phyloP scores from a whole-genome alignment of 2,888 invertebrate species.

The Acronicta psi region DNA sequence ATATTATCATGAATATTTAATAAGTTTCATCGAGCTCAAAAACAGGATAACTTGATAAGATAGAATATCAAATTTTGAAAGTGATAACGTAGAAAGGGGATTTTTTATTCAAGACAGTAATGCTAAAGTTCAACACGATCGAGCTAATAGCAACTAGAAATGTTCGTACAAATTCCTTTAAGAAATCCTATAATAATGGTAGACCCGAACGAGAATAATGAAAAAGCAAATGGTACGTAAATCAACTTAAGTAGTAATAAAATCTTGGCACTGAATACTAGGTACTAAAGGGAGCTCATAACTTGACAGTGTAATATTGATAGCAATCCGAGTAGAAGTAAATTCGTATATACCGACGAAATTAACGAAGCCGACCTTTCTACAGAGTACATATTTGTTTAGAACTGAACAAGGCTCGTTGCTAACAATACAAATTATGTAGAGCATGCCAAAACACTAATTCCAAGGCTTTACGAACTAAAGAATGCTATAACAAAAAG shows the following conservation, averaged over 20 bases:
- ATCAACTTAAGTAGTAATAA: slow-evolving; percentile 1
- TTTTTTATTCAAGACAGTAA: neutral
- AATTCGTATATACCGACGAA: slow-evolving; percentile 1
- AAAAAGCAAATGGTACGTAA: slow-evolving; percentile 19
- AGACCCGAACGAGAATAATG: slow-evolving; percentile 8
- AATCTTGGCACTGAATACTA: neutral
- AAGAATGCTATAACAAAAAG: slow-evolving; percentile 31
- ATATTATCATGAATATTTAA: neutral
- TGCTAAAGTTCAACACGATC: neutral
- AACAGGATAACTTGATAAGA: too few relatives aligned
- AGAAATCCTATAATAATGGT: neutral
- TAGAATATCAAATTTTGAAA: neutral
- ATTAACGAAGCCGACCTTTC: slow-evolving; percentile 38
- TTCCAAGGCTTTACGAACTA: slow-evolving; percentile 43
- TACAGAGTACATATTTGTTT: slow-evolving; percentile 40
- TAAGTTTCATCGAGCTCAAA: neutral
- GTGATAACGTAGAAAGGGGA: neutral
- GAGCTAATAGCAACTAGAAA: neutral
- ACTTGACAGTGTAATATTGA: slow-evolving; percentile 16
- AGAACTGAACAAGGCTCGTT: slow-evolving; percentile 36
- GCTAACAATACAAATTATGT: slow-evolving; percentile 55
- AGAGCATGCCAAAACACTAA: slow-evolving; percentile 51
- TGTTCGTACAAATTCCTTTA: neutral
- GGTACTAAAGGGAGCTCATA: slow-evolving; percentile 4
- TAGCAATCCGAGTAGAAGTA: slow-evolving; percentile 3